Conservation (phyloP, 1,140 invertebrate genomes). For the Drosophila setifemur region DNA sequence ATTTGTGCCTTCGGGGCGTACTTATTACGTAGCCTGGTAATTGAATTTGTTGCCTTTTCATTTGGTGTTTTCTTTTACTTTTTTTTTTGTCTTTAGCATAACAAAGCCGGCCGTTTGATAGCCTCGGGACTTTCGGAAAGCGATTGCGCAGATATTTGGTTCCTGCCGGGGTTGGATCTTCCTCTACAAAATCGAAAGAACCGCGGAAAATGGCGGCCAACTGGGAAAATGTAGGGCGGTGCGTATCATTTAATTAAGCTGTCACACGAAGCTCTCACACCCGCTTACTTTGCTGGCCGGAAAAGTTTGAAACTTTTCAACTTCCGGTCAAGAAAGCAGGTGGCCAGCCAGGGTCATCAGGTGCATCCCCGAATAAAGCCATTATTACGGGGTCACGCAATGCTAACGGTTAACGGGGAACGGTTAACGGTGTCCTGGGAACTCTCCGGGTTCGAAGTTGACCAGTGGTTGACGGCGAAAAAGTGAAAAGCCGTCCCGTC, state of each 20-base stretch:
- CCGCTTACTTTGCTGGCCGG: background rate
- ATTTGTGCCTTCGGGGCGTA: slow-evolving; percentile 33
- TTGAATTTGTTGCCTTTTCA: slow-evolving; percentile 76
- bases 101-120: slow-evolving; percentile 54
- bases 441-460: slow-evolving; percentile 29
- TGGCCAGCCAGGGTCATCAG: slow-evolving; percentile 64
- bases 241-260: slow-evolving; percentile 69
- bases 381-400: slow-evolving; percentile 64
- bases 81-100: slow-evolving; percentile 49
- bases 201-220: slow-evolving; percentile 54
- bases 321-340: slow-evolving; percentile 79
- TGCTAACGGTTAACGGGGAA: slow-evolving; percentile 7
- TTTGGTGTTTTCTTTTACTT: slow-evolving; percentile 57
- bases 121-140: slow-evolving; percentile 29
- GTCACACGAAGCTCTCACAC: slow-evolving; percentile 52
- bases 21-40: slow-evolving; percentile 55
- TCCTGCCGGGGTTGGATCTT: slow-evolving; percentile 34
- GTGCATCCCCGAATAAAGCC: slow-evolving; percentile 76
- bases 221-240: slow-evolving; percentile 28
- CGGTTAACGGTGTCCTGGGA: too few species aligned
- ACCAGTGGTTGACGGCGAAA: slow-evolving; percentile 45
- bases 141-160: slow-evolving; percentile 51
- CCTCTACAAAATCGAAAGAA: background rate
- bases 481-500: slow-evolving; percentile 74
- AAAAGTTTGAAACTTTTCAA: slow-evolving; percentile 80